Conservation (phyloP, 2,797 vertebrate genomes). For the Phylloscopus collybita region DNA sequence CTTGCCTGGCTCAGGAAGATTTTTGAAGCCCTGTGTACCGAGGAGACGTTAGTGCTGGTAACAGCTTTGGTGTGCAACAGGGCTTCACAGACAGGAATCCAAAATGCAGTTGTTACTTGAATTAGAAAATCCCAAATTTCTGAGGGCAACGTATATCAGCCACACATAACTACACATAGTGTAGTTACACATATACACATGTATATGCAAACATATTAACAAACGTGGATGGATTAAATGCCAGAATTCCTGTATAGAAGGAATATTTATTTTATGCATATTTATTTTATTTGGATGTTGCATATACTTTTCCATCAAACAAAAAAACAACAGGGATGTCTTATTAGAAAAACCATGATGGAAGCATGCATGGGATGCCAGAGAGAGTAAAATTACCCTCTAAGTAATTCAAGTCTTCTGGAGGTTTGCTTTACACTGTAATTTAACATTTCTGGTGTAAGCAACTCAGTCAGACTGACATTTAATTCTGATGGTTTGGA, state of each 20-base stretch:
- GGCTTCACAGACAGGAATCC: background rate
- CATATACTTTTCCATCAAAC: background rate
- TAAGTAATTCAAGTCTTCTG: background rate
- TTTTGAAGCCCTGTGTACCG: background rate
- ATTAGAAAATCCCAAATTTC: background rate
- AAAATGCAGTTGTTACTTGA: background rate
- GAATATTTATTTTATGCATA: background rate
- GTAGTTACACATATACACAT: no score
- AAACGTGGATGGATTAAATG: background rate
- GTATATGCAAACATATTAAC: background rate
- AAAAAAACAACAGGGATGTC: background rate
- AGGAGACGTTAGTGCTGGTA: background rate
- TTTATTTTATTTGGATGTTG: constrained; percentile 17
- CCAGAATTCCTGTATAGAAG: background rate
- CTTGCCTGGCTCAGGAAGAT: background rate
- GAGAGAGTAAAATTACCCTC: constrained; percentile 26
- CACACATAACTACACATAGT: background rate
- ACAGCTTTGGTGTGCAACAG: background rate
- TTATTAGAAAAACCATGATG: background rate
- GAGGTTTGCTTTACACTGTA: constrained; percentile 40
- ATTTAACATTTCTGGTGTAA: constrained; percentile 53
- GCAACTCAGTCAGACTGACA: background rate
- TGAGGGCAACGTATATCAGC: background rate
- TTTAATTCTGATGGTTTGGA: constrained; percentile 24
- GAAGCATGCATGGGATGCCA: background rate